A percentile compares a stretch with the other conserved stretches of the same genome.
Evolutionary conservation across 2,888 invertebrate genomes (phyloP).

Genomic region (Ethmia dodecea): DNA sequence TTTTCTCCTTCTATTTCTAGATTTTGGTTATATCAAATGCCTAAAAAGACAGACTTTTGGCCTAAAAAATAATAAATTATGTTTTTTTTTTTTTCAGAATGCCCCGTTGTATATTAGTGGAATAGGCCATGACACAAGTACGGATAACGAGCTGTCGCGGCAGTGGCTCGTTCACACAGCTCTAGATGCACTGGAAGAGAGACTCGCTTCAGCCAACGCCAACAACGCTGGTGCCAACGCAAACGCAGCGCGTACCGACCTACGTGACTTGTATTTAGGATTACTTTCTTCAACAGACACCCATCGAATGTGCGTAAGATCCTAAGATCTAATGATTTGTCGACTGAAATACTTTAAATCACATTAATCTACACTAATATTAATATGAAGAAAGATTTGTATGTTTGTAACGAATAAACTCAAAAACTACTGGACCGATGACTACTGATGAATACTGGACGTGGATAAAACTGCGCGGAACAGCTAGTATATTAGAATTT

Average conservation of each 20-base stretch:
- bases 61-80: neutral
- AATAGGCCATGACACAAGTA: conserved; percentile 76
- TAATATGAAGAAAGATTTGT: too few relatives aligned
- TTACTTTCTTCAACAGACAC: conserved; percentile 95
- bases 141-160: conserved; percentile 90
- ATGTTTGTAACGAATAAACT: too few relatives aligned
- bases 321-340: too few relatives aligned
- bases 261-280: conserved; percentile 93
- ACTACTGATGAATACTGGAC: too few relatives aligned
- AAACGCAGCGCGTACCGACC: conserved; percentile 80
- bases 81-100: conserved; percentile 80
- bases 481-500: too few relatives aligned
- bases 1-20: too few relatives aligned
- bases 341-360: too few relatives aligned
- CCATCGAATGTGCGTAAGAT: conserved; percentile 89
- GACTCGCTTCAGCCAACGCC: conserved; percentile 71
- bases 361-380: too few relatives aligned
- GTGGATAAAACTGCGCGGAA: too few relatives aligned
- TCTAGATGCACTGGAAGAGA: conserved; percentile 93
- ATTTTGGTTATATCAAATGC: too few relatives aligned
- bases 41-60: too few relatives aligned
- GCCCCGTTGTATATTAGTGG: conserved; percentile 91
- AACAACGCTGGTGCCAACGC: conserved; percentile 73
- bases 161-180: conserved; percentile 96
- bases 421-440: too few relatives aligned